Percentiles rank a stretch among this genome's conserved stretches.
Evolutionary conservation across 2,888 invertebrate genomes (phyloP).

Genomic region (Caenorhabditis sp.): DNA sequence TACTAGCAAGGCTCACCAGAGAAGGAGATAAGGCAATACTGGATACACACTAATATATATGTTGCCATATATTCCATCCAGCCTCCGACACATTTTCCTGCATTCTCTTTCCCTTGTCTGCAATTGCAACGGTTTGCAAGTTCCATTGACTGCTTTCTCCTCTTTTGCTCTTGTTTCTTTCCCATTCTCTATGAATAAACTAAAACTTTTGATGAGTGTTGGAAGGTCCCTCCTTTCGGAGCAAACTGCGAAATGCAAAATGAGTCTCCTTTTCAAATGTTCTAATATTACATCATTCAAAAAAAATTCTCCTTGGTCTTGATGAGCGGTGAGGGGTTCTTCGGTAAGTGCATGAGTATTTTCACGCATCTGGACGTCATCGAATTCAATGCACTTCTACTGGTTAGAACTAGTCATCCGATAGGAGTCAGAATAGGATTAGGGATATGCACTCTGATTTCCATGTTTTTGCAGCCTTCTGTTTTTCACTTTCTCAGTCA

Average conservation of each 20-base stretch:
- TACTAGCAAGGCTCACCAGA: slow-evolving; percentile 27
- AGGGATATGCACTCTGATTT: neutral
- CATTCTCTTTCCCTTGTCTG: neutral
- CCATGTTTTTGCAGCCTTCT: neutral
- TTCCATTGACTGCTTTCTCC: neutral
- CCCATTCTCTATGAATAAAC: neutral
- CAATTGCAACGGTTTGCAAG: neutral
- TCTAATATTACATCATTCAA: neutral
- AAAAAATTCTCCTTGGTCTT: neutral
- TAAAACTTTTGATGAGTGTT: neutral
- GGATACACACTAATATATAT: neutral
- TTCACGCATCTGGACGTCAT: slow-evolving; percentile 2
- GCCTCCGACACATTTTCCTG: neutral
- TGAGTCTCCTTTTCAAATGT: neutral
- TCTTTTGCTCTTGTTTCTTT: neutral
- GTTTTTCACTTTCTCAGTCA: neutral
- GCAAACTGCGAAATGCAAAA: neutral
- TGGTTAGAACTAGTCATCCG: neutral
- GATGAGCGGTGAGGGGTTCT: neutral
- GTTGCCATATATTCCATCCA: neutral
- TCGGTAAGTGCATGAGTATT: neutral
- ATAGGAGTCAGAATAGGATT: slow-evolving; percentile 4
- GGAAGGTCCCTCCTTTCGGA: neutral
- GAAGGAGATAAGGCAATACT: slow-evolving; percentile 35
- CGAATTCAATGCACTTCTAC: neutral